Evolutionary conservation across 2,888 invertebrate species (phyloP).

Genomic region (Drosophila glabriapex): DNA sequence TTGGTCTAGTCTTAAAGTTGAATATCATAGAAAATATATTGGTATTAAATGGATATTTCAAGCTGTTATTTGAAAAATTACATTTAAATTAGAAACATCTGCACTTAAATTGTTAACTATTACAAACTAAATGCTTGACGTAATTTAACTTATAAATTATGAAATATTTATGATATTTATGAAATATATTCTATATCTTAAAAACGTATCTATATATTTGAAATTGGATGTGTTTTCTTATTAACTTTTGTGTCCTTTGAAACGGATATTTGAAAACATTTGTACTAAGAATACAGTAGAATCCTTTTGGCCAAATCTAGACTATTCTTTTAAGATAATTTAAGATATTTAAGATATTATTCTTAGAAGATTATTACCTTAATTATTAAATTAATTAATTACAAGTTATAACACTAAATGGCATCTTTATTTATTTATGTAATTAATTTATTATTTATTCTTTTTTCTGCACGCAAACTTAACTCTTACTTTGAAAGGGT

Average conservation of each 20-base stretch:
- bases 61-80: background rate
- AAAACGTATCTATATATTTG: background rate
- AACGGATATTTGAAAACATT: background rate
- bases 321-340: background rate
- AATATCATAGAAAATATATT: background rate
- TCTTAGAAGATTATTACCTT: background rate
- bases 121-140: background rate
- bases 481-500: constrained; percentile 38
- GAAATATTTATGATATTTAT: background rate
- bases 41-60: background rate
- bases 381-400: background rate
- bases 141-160: background rate
- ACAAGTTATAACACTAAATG: too few relatives aligned
- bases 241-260: background rate
- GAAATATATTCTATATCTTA: background rate
- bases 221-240: background rate
- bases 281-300: background rate
- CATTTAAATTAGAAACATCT: background rate
- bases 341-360: too few relatives aligned
- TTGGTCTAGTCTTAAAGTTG: background rate
- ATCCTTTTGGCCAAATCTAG: background rate
- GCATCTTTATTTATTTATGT: too few relatives aligned
- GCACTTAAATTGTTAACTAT: background rate
- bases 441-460: background rate
- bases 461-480: background rate